phyloP scores from a whole-genome alignment of 2,888 invertebrate genomes.

The Nezara viridula region DNA sequence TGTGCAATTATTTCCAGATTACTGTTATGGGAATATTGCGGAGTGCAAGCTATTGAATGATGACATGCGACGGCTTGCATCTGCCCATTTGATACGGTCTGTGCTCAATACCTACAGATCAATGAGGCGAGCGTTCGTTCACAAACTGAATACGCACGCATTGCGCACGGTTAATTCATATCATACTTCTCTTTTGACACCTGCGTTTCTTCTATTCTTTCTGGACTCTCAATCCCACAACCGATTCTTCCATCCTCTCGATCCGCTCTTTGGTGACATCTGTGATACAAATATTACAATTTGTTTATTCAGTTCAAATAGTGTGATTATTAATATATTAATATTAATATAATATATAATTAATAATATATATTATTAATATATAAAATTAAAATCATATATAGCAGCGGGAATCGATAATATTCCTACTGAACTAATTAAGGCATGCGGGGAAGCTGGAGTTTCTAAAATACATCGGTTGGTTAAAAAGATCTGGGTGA shows the following conservation, averaged over 20 bases:
- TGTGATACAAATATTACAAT: background rate
- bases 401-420: too few relatives aligned
- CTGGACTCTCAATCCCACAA: background rate
- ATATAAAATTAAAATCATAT: too few relatives aligned
- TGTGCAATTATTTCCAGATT: background rate
- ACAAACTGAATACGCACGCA: background rate
- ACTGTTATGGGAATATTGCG: background rate
- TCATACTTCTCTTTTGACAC: constrained; percentile 13
- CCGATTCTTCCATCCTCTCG: too few relatives aligned
- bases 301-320: background rate
- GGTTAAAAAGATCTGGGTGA: too few relatives aligned
- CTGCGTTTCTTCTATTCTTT: background rate
- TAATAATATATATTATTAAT: too few relatives aligned
- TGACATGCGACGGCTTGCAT: background rate
- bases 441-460: too few relatives aligned
- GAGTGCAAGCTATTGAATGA: background rate
- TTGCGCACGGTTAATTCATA: background rate
- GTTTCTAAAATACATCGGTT: too few relatives aligned
- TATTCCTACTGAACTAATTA: too few relatives aligned
- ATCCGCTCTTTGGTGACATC: too few relatives aligned
- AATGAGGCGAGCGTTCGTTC: background rate
- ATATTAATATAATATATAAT: too few relatives aligned
- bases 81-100: constrained; percentile 30
- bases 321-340: too few relatives aligned
- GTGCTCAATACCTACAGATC: background rate